Percentiles rank a stretch among this genome's conserved stretches.
These are phyloP conservation scores for Zophobas morio DNA, from an alignment of 1,140 invertebrate species.

Conservation along the genomic window DNA sequence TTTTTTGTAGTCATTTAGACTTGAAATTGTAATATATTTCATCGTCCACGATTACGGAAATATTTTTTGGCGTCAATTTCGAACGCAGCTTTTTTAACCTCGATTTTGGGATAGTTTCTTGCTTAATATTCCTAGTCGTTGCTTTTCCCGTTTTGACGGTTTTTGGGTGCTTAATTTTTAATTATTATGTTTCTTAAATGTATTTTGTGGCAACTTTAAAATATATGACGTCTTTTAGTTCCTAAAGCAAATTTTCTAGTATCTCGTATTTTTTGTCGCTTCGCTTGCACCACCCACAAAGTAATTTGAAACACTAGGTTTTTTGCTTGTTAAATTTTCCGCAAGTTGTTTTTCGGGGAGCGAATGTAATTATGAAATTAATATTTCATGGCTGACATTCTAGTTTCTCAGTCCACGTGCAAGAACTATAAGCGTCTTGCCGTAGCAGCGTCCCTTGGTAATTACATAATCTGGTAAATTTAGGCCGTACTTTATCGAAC, in stretches of 20 bases:
- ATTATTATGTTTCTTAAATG: no score
- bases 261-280: not conserved
- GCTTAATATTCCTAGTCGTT: no score
- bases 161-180: no score
- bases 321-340: constrained; percentile 15
- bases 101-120: no score
- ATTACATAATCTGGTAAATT: constrained; percentile 22
- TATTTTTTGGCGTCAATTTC: no score
- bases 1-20: no score
- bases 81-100: no score
- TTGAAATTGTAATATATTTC: no score
- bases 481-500: constrained; percentile 8
- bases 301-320: not conserved
- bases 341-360: constrained; percentile 6
- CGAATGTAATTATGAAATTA: constrained; percentile 34
- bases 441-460: constrained; percentile 13
- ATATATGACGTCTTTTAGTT: not conserved
- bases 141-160: no score
- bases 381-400: constrained; percentile 15
- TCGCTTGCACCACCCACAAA: not conserved
- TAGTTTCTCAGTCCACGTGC: constrained; percentile 11
- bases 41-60: no score
- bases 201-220: not conserved
- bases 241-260: no score
- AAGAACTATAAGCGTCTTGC: constrained; percentile 28